Evolutionary conservation across 2,797 vertebrate species (phyloP).

Genomic region (Coccyzus lansbergi): DNA sequence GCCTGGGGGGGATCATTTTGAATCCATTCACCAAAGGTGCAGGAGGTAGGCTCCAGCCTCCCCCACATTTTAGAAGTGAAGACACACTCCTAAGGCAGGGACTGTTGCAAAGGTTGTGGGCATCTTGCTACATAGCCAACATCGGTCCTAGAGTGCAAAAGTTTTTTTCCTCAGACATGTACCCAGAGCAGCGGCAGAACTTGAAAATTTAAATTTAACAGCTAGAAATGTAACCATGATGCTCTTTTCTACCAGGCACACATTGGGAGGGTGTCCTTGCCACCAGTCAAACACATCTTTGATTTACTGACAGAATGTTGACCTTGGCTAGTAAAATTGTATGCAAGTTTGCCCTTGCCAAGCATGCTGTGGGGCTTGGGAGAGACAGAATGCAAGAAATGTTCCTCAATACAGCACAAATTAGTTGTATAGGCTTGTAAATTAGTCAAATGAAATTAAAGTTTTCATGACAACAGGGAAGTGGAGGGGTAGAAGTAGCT

Average conservation of each 20-base stretch:
- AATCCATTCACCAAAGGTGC: background rate
- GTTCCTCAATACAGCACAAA: background rate
- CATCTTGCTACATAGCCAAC: accelerated
- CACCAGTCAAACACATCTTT: background rate
- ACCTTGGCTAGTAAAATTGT: accelerated
- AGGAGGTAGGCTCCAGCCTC: background rate
- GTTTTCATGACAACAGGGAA: background rate
- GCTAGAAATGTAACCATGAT: accelerated
- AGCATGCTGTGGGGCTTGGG: background rate
- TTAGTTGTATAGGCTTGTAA: background rate
- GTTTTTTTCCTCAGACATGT: accelerated
- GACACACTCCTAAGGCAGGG: accelerated
- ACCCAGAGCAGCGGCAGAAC: background rate
- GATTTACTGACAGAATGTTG: background rate
- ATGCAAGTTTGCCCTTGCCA: background rate
- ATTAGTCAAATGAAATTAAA: background rate
- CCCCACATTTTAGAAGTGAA: accelerated
- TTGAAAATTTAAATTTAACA: background rate
- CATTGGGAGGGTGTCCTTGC: background rate
- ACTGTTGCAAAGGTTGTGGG: background rate
- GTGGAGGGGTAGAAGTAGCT: background rate
- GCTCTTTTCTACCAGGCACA: background rate
- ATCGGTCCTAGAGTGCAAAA: accelerated
- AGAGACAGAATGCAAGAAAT: background rate
- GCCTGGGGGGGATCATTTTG: accelerated